Conservation (phyloP, 2,888 invertebrate genomes). For the Ornithoptera priamus region DNA sequence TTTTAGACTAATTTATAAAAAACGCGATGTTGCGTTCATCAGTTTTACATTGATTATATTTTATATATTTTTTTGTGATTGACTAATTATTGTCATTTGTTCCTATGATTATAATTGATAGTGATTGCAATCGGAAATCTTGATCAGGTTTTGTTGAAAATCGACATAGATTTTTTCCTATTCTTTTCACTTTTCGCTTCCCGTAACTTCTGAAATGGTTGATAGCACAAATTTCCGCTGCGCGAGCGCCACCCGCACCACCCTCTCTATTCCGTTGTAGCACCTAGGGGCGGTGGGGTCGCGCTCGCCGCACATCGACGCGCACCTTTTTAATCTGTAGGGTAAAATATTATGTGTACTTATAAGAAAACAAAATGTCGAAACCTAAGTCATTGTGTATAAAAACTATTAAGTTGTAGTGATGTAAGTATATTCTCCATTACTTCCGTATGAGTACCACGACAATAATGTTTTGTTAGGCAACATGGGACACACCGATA, state of each 20-base stretch:
- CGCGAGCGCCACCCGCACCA: conserved; percentile 45
- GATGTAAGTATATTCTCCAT: conserved; percentile 76
- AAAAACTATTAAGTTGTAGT: conserved; percentile 75
- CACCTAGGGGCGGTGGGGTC: conserved; percentile 42
- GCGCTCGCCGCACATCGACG: conserved; percentile 52
- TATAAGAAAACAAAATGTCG: conserved; percentile 79
- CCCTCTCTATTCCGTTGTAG: conserved; percentile 36
- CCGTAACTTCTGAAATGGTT: conserved; percentile 51
- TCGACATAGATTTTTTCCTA: conserved; percentile 71
- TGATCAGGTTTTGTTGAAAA: conserved; percentile 77
- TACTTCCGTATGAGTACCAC: conserved; percentile 72
- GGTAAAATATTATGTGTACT: conserved; percentile 72
- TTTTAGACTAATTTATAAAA: conserved; percentile 63
- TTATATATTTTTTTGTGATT: conserved; percentile 62
- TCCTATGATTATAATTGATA: conserved; percentile 73
- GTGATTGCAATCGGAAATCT: conserved; percentile 66
- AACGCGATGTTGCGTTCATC: conserved; percentile 70
- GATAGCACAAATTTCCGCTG: conserved; percentile 58
- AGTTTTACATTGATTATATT: conserved; percentile 67
- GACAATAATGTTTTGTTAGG: conserved; percentile 70
- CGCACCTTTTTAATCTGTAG: conserved; percentile 75
- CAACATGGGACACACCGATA: conserved; percentile 66
- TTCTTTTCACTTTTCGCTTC: conserved; percentile 49
- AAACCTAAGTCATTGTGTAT: conserved; percentile 81
- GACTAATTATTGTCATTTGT: conserved; percentile 76